These are phyloP conservation scores for Monoplex corrugatus DNA, from an alignment of 2,888 invertebrate species.

Conservation along the genomic window DNA sequence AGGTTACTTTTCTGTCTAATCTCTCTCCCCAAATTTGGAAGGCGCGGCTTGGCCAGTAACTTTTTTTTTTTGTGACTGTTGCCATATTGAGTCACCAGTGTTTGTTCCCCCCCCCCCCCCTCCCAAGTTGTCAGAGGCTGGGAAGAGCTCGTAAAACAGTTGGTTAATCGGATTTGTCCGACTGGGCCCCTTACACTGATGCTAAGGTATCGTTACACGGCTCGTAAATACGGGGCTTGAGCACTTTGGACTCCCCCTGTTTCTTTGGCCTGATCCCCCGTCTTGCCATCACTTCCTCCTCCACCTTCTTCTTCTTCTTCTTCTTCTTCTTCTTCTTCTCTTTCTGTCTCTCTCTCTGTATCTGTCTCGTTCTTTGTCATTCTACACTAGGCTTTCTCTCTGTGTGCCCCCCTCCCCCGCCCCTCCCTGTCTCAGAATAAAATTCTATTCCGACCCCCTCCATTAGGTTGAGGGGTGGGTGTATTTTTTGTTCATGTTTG, in stretches of 20 bases:
- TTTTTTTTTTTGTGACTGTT: no score
- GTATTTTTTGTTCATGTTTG: no score
- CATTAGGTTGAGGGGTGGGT: no score
- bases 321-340: slow-evolving; percentile 14
- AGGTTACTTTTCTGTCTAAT: no score
- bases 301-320: not conserved
- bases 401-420: not conserved
- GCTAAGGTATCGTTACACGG: not conserved
- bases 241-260: not conserved
- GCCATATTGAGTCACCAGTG: slow-evolving; percentile 12
- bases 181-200: not conserved
- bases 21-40: no score
- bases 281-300: not conserved
- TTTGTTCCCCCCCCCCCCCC: not conserved
- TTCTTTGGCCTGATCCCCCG: not conserved
- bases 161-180: not conserved
- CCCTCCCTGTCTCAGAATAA: not conserved
- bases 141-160: slow-evolving; percentile 15
- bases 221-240: not conserved
- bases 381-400: not conserved
- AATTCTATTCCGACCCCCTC: no score
- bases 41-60: not conserved
- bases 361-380: not conserved
- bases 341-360: slow-evolving; percentile 43
- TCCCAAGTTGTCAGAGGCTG: not conserved